These are phyloP conservation scores for Drosophila ezoana DNA, from an alignment of 2,888 invertebrate genomes.

Conservation along the genomic window DNA sequence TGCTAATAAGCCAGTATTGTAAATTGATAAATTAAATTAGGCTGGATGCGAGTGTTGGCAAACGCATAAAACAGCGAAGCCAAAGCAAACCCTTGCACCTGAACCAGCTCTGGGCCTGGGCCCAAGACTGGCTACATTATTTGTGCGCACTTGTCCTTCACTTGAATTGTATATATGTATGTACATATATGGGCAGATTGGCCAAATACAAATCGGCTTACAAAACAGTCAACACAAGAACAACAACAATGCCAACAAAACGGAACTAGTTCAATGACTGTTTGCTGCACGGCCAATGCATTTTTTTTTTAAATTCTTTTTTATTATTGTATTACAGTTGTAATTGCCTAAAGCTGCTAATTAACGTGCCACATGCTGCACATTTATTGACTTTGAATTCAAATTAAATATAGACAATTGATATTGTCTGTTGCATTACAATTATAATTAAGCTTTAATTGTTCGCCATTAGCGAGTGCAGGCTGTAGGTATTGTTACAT, in stretches of 20 bases:
- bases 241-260: conserved; percentile 36
- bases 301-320: conserved; percentile 5
- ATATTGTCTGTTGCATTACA: not conserved
- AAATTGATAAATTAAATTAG: too few relatives aligned
- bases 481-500: conserved; percentile 34
- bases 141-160: not conserved
- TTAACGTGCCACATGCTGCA: not conserved
- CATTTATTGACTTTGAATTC: not conserved
- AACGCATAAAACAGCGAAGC: conserved; percentile 10
- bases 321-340: conserved; percentile 40
- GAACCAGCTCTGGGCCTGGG: conserved; percentile 27
- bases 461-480: conserved; percentile 35
- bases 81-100: conserved; percentile 30
- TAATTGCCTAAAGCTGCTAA: conserved; percentile 19
- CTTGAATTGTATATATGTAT: not conserved
- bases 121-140: not conserved
- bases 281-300: conserved; percentile 38
- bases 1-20: too few relatives aligned
- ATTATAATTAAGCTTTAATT: conserved; percentile 12
- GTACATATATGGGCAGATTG: conserved; percentile 35
- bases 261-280: conserved; percentile 73
- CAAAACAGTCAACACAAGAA: conserved; percentile 14
- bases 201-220: conserved; percentile 42
- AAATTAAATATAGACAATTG: not conserved
- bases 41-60: not conserved